A percentile compares a stretch with the other conserved stretches of the same genome.
Evolutionary conservation across 2,888 invertebrate genomes (phyloP).

Genomic region (Sarcophaga rosellei): DNA sequence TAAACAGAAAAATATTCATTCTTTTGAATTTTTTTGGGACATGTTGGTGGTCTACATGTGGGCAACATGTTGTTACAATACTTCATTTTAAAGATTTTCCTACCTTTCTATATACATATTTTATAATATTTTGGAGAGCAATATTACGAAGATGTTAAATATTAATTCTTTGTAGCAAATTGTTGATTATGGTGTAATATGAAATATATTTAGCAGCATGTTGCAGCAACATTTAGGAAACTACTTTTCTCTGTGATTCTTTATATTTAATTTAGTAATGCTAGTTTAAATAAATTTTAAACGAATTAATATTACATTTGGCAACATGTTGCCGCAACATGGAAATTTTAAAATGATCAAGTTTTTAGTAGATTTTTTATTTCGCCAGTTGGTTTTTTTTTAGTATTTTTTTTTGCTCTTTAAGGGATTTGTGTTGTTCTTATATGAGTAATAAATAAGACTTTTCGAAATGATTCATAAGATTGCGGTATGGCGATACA

Average conservation of each 20-base stretch:
- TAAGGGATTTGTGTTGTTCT: slow-evolving; percentile 1
- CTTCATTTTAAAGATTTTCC: too few relatives aligned
- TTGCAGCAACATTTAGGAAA: not conserved
- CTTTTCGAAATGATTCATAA: slow-evolving; percentile 59
- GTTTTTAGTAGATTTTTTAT: slow-evolving; percentile 4
- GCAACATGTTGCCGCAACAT: slow-evolving; percentile 47
- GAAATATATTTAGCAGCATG: not conserved
- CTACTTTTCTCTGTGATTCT: too few relatives aligned
- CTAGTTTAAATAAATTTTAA: not conserved
- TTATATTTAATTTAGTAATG: too few relatives aligned
- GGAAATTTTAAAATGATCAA: not conserved
- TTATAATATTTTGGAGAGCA: too few relatives aligned
- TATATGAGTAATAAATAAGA: slow-evolving; percentile 42
- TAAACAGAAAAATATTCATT: too few relatives aligned
- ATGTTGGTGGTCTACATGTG: too few relatives aligned
- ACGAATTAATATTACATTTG: not conserved
- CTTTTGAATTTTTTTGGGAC: too few relatives aligned
- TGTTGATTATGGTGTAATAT: too few relatives aligned
- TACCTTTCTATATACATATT: too few relatives aligned
- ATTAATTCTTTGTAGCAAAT: too few relatives aligned
- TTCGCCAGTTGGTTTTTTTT: not conserved
- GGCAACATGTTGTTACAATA: too few relatives aligned
- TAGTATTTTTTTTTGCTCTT: slow-evolving; percentile 23
- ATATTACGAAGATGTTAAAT: too few relatives aligned
- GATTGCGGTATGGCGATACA: slow-evolving; percentile 44